These are phyloP conservation scores for Mycetomoellerius zeteki DNA, from an alignment of 1,140 invertebrate genomes.

Conservation along the genomic window DNA sequence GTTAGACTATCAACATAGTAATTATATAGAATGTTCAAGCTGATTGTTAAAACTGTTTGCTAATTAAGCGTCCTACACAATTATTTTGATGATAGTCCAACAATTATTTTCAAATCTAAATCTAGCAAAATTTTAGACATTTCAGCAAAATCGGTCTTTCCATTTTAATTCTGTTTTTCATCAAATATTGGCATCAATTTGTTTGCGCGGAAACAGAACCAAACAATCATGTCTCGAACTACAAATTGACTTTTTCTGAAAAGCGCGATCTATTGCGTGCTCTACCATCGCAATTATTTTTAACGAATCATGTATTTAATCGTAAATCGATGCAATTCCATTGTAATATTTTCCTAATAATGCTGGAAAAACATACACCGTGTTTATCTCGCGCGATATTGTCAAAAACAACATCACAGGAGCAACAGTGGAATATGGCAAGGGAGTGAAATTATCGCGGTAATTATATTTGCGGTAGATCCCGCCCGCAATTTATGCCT, in stretches of 20 bases:
- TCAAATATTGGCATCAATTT: too few species aligned
- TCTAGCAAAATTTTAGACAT: too few species aligned
- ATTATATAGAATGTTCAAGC: too few species aligned
- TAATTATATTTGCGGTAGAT: conserved; percentile 31
- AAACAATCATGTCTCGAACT: neutral
- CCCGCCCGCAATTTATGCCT: neutral
- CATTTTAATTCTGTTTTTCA: neutral
- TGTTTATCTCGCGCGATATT: neutral
- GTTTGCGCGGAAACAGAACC: neutral
- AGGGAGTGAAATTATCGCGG: neutral
- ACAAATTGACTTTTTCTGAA: neutral
- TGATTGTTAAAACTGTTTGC: too few species aligned
- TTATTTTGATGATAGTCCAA: too few species aligned
- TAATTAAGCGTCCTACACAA: too few species aligned
- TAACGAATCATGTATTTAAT: neutral
- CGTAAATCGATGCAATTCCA: neutral
- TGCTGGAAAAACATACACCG: neutral
- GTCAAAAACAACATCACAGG: neutral
- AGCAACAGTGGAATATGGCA: neutral
- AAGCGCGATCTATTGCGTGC: neutral
- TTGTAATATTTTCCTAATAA: neutral
- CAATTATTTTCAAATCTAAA: too few species aligned
- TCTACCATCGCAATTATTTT: neutral
- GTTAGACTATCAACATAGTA: too few species aligned
- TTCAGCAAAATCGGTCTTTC: too few species aligned